These are phyloP conservation scores for Episyrphus balteatus DNA, from an alignment of 1,140 invertebrate genomes.

Conservation along the genomic window DNA sequence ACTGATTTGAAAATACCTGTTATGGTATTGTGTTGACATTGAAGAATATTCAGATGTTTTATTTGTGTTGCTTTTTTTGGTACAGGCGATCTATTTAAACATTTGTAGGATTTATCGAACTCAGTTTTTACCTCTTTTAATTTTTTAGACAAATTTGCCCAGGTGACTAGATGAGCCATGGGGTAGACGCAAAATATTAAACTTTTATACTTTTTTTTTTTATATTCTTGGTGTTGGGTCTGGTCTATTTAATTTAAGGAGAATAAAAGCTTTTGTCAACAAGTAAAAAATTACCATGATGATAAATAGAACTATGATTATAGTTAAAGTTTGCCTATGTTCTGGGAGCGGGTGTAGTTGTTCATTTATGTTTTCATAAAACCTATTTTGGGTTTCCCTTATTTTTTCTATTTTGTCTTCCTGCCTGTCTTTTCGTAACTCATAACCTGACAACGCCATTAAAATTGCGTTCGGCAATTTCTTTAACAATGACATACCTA, in stretches of 20 bases:
- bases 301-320: neutral
- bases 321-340: neutral
- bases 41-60: neutral
- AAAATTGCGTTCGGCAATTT: too few relatives aligned
- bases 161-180: too few relatives aligned
- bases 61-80: neutral
- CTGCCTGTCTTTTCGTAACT: neutral
- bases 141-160: neutral
- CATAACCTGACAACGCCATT: too few relatives aligned
- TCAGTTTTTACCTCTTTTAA: too few relatives aligned
- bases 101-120: too few relatives aligned
- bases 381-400: neutral
- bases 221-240: neutral
- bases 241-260: neutral
- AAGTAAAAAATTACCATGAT: neutral
- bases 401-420: neutral
- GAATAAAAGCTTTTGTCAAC: neutral
- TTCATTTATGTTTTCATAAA: neutral
- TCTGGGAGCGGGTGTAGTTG: neutral
- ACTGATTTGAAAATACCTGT: neutral
- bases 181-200: neutral
- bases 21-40: neutral
- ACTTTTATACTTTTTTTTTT: neutral
- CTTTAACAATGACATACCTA: too few relatives aligned
- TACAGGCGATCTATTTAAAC: too few relatives aligned